phyloP scores from a whole-genome alignment of 2,888 invertebrate genomes.

The Drosophila buzzatii region DNA sequence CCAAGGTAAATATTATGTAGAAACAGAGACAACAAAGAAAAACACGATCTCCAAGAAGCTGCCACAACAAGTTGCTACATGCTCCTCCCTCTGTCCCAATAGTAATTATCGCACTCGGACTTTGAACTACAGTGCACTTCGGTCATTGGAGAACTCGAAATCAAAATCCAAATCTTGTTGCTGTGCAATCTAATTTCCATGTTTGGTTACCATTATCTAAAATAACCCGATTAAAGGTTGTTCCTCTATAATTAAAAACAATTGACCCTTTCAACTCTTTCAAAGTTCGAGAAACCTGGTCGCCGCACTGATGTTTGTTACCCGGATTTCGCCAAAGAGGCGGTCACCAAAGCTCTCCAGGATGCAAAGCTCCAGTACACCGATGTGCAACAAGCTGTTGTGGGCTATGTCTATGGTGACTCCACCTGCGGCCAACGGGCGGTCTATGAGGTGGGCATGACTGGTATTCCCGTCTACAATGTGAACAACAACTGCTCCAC shows the following conservation, averaged over 20 bases:
- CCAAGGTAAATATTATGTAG: constrained; percentile 88
- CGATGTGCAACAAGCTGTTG: constrained; percentile 94
- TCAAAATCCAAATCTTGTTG: constrained; percentile 37
- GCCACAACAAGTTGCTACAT: constrained; percentile 23
- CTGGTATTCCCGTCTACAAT: constrained; percentile 98
- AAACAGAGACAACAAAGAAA: constrained; percentile 10
- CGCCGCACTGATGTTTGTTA: constrained; percentile 93
- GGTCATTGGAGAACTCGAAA: constrained; percentile 39
- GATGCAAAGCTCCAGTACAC: constrained; percentile 92
- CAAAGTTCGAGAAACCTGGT: constrained; percentile 96
- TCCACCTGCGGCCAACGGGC: constrained; percentile 98
- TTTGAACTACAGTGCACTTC: constrained; percentile 66
- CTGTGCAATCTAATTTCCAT: constrained; percentile 34
- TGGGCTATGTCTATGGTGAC: constrained; percentile 98
- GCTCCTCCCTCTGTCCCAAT: neutral
- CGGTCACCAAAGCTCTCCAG: constrained; percentile 93
- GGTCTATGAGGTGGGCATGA: constrained; percentile 97
- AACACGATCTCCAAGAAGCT: constrained; percentile 12
- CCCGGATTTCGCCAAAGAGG: constrained; percentile 97
- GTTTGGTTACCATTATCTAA: constrained; percentile 26
- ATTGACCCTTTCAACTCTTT: constrained; percentile 12
- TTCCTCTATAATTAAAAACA: constrained; percentile 12
- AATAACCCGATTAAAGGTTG: constrained; percentile 37
- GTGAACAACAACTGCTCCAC: constrained; percentile 99
- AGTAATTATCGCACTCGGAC: constrained; percentile 55